Evolutionary conservation across 2,888 invertebrate genomes (phyloP), one percentile per base, ranked within the genome.

Genomic region (Ellobium chinense): DNA sequence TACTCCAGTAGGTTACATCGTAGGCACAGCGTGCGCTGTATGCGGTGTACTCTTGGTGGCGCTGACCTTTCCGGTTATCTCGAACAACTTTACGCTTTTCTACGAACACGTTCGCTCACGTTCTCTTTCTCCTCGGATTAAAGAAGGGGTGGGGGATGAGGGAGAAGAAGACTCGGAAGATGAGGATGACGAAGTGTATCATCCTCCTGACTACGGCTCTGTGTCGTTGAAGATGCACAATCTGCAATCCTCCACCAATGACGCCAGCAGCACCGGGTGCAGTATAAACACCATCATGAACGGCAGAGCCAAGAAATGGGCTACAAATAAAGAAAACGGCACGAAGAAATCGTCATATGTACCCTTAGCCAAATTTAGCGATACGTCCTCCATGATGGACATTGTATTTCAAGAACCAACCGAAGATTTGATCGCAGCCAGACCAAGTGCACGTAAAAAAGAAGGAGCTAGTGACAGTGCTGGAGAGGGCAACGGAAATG

Each of bases 71-170:
- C 92, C 92, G 18, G 91, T 92, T 54, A 92, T 92, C 58, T 92
- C 91, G 58, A 92, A 92, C 85, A 92, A 92, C 85, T 92, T 92
- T 78, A 90, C 91, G 21, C 87, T 92, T n/a, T 92, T 92, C 83
- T 92, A 92, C 82, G 87, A 90, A 7, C 92, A 92, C 81, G 91
- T 91, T 37, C 85, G 90, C n/a, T 91, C 91, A 0, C 83, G 89
- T 21, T 84, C 87, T 21, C 84, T 81, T 24, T 85, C 81, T 7
- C 80, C 81, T 29, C 65, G 82, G 12, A 58, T 75, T 21, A 81
- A 68, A 63, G 73, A 79, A 56, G 62, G 69, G n/a, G 31, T 73
- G 37, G 63, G 58, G 12, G 60, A 70, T 31, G 54, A 72, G 24
- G 79, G 76, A 18, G 70, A 36, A 12, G 77, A 65, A 70, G 80